These are phyloP conservation scores for Falco columbarius DNA, from an alignment of 2,797 vertebrate genomes.

Conservation along the genomic window DNA sequence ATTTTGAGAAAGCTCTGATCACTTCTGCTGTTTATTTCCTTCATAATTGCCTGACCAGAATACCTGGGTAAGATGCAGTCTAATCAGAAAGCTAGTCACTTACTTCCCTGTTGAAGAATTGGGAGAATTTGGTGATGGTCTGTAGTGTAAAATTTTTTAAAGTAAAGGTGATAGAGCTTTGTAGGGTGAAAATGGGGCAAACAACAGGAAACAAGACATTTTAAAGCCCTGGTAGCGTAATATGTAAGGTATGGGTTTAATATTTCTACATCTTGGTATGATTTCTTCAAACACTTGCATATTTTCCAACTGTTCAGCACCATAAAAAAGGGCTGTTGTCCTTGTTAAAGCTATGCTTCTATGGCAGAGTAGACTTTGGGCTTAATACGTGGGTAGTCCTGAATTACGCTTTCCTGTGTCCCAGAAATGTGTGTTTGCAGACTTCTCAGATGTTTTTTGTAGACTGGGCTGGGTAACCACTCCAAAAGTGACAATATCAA, in stretches of 20 bases:
- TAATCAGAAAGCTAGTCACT: not conserved
- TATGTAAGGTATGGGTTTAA: not conserved
- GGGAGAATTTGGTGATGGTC: not conserved
- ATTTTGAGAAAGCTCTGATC: not conserved
- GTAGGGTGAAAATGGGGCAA: not conserved
- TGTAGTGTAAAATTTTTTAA: not conserved
- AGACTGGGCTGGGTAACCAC: not conserved
- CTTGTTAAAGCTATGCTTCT: not conserved
- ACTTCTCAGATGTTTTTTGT: not conserved
- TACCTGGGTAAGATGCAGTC: not conserved
- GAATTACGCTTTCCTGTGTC: not conserved
- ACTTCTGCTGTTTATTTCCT: not conserved
- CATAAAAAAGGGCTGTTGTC: not conserved
- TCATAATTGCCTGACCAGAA: not conserved
- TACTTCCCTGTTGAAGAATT: not conserved
- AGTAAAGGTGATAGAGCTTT: not conserved
- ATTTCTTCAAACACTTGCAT: not conserved
- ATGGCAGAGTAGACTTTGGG: not conserved
- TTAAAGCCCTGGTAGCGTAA: not conserved
- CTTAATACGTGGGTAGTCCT: not conserved
- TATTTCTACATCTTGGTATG: not conserved
- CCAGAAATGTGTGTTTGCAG: not conserved
- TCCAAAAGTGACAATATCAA: constrained; percentile 29
- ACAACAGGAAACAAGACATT: not conserved
- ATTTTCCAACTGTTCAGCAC: not conserved